These are phyloP conservation scores for Trachelus iudaicus DNA, from an alignment of 2,888 invertebrate species.

Conservation along the genomic window DNA sequence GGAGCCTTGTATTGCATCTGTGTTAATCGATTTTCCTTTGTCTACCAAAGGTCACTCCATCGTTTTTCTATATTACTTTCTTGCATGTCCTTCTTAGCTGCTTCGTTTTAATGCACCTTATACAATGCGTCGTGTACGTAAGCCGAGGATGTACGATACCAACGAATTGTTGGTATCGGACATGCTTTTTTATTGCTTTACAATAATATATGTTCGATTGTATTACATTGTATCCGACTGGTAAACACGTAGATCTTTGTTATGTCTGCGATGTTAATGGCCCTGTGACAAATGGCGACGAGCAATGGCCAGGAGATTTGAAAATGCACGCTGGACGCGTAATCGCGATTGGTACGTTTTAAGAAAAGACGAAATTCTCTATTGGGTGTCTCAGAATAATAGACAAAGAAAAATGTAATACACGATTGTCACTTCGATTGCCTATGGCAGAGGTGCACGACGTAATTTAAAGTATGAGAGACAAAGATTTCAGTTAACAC, in stretches of 20 bases:
- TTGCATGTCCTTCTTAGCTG: slow-evolving; percentile 51
- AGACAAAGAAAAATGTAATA: background rate
- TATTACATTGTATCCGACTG: background rate
- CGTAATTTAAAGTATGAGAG: background rate
- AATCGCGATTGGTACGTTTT: background rate
- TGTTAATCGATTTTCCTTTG: slow-evolving; percentile 32
- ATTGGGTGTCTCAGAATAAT: background rate
- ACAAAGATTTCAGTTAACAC: background rate
- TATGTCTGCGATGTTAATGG: background rate
- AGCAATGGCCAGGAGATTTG: background rate
- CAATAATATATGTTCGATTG: background rate
- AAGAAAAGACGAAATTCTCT: no score
- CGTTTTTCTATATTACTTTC: slow-evolving; percentile 44
- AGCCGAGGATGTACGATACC: slow-evolving; percentile 1
- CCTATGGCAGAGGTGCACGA: background rate
- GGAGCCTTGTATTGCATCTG: background rate
- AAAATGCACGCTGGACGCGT: background rate
- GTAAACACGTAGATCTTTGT: background rate
- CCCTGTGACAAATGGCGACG: background rate
- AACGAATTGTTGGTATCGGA: background rate
- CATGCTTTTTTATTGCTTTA: background rate
- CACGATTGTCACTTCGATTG: background rate
- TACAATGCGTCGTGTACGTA: slow-evolving; percentile 11
- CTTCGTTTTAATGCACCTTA: slow-evolving; percentile 9
- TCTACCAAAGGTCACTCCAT: slow-evolving; percentile 53